Conservation (phyloP, 2,888 invertebrate genomes). For the Shargacucullia verbasci region DNA sequence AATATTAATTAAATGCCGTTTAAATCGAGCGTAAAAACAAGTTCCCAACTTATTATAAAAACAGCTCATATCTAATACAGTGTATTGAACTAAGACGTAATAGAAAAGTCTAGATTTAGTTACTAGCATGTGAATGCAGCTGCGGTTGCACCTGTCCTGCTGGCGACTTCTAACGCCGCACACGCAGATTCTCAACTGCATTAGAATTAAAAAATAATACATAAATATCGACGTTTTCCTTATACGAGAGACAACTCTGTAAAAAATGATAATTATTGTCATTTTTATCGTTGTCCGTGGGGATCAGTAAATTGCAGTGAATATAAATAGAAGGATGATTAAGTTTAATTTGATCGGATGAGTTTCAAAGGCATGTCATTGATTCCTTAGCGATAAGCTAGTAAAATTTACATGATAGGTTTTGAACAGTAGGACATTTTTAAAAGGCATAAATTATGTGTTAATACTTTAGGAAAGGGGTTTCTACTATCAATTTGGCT, state of each 20-base stretch:
- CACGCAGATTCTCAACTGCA: constrained; percentile 61
- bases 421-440: too few species aligned
- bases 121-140: constrained; percentile 73
- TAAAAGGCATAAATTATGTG: too few species aligned
- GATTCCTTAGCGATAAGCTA: too few species aligned
- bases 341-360: too few species aligned
- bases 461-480: not conserved
- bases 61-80: constrained; percentile 18
- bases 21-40: constrained; percentile 11
- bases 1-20: too few species aligned
- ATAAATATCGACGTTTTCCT: constrained; percentile 33
- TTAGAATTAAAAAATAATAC: constrained; percentile 49
- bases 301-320: too few species aligned
- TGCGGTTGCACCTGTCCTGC: constrained; percentile 81
- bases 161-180: constrained; percentile 66
- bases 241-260: constrained; percentile 26
- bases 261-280: constrained; percentile 16
- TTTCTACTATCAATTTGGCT: not conserved
- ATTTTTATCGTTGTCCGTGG: constrained; percentile 10
- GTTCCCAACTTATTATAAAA: constrained; percentile 30
- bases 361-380: too few species aligned
- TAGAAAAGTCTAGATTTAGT: constrained; percentile 77
- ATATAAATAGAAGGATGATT: too few species aligned
- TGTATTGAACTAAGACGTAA: constrained; percentile 58
- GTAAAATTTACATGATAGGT: not conserved